Conservation (phyloP, 2,888 invertebrate species). For the Tipula unca region DNA sequence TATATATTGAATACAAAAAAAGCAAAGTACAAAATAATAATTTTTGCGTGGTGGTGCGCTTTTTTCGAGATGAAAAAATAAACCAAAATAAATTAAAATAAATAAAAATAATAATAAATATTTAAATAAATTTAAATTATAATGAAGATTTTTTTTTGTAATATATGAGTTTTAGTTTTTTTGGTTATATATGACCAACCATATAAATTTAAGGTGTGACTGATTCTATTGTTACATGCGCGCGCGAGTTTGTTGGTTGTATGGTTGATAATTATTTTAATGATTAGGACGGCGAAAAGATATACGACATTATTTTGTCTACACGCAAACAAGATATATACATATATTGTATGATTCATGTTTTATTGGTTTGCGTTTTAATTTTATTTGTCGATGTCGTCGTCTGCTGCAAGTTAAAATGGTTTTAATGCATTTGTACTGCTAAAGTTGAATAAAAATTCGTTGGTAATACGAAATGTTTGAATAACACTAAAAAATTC, state of each 20-base stretch:
- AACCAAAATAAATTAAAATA: not conserved
- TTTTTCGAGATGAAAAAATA: not conserved
- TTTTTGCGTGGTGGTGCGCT: not conserved
- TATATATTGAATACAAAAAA: not conserved
- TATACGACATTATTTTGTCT: not conserved
- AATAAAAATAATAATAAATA: not conserved
- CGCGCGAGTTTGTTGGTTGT: not conserved
- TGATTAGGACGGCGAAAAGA: not conserved
- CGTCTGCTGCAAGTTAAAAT: not conserved
- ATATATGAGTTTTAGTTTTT: constrained; percentile 14
- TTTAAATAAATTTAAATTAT: constrained; percentile 14
- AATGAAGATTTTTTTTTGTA: not conserved
- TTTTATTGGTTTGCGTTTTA: not conserved
- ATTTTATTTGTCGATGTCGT: not conserved
- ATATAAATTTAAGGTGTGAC: constrained; percentile 2
- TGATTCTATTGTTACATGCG: not conserved
- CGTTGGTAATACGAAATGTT: too few relatives aligned
- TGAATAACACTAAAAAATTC: too few relatives aligned
- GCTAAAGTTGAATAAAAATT: too few relatives aligned
- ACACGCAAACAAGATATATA: not conserved
- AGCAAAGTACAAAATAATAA: not conserved
- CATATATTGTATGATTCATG: not conserved
- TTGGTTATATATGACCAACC: not conserved
- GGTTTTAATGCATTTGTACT: not conserved
- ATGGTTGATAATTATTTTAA: not conserved